phyloP scores from a whole-genome alignment of 2,797 vertebrate genomes.

The Sparidentex hasta region DNA sequence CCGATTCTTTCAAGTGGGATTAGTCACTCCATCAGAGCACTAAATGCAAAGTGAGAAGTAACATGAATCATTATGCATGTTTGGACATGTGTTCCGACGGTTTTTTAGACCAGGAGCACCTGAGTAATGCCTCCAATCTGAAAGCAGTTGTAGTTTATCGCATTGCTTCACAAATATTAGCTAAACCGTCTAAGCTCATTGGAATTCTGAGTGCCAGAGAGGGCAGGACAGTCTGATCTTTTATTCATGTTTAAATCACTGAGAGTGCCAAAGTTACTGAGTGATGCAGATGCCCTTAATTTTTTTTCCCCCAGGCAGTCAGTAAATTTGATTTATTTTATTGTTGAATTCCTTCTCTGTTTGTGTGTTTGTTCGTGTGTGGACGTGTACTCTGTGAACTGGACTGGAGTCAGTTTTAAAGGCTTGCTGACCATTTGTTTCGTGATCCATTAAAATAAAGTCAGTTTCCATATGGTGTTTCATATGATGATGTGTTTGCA shows the following conservation, averaged over 20 bases:
- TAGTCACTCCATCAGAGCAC: background rate
- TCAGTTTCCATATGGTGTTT: background rate
- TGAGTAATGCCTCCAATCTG: background rate
- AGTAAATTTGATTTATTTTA: background rate
- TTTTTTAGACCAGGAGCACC: background rate
- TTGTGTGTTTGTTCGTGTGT: background rate
- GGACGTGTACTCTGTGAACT: slow-evolving; percentile 1
- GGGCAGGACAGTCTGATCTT: background rate
- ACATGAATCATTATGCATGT: background rate
- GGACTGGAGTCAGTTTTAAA: slow-evolving; percentile 6
- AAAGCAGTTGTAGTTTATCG: background rate
- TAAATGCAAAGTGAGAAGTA: background rate
- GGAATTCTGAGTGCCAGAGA: background rate
- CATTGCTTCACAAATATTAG: background rate
- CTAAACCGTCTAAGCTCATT: background rate
- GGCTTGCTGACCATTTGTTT: background rate
- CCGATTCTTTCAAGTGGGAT: background rate
- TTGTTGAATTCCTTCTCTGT: background rate
- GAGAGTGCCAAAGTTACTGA: background rate
- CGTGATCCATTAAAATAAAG: slow-evolving; percentile 14
- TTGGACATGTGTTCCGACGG: background rate
- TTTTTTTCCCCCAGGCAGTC: background rate
- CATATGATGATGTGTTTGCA: slow-evolving; percentile 12
- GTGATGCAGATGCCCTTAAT: background rate
- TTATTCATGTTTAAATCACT: background rate